Conservation (phyloP, 37 sponge, comb jelly and placozoan genomes). For the Oscarella lobularis region DNA sequence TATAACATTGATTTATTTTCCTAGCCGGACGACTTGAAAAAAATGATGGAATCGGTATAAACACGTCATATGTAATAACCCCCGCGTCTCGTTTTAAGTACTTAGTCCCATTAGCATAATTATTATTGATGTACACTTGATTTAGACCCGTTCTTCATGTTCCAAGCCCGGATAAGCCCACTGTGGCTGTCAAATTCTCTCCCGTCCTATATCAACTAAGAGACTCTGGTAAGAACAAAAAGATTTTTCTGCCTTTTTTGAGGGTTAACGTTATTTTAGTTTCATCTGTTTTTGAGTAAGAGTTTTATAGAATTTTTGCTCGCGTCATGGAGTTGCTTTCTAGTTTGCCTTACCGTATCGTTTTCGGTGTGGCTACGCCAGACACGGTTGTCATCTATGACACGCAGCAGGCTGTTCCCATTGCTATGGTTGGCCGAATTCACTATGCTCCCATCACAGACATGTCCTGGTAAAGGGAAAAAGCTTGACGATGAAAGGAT, state of each 20-base stretch:
- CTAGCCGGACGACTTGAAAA: neutral
- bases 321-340: no score
- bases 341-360: constrained; percentile 87
- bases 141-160: constrained; percentile 72
- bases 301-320: neutral
- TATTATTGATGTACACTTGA: no score
- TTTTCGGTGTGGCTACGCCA: constrained; percentile 86
- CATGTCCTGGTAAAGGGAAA: constrained; percentile 62
- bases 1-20: neutral
- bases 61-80: no score
- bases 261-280: neutral
- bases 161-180: constrained; percentile 70
- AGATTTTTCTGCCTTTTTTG: constrained; percentile 6
- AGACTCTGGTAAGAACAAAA: no score
- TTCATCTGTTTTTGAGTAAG: constrained; percentile 2
- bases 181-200: constrained; percentile 62
- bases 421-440: constrained; percentile 62
- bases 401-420: constrained; percentile 72
- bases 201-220: constrained; percentile 64
- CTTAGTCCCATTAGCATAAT: no score
- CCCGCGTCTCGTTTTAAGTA: no score
- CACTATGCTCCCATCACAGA: constrained; percentile 95
- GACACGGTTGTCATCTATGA: constrained; percentile 75
- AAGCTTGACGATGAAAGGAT: neutral
- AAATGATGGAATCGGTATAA: neutral